Evolutionary conservation across 2,888 invertebrate species (phyloP).

Genomic region (Plagiodera versicolora): DNA sequence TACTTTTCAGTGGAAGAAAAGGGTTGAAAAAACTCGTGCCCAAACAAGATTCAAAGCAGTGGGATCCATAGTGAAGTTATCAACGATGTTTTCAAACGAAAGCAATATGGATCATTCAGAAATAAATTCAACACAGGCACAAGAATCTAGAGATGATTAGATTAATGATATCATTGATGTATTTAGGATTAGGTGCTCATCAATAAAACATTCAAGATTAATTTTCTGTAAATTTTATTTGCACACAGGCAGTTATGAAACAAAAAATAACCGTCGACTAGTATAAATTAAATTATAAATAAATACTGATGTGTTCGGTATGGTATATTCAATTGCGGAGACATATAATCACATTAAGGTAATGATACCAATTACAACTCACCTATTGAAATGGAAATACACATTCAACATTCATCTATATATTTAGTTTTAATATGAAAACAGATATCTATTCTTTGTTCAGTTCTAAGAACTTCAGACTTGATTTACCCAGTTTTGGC

Average conservation of each 20-base stretch:
- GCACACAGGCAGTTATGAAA: constrained; percentile 15
- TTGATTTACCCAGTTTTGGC: not conserved
- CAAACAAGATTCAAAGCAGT: constrained; percentile 70
- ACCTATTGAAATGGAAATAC: not conserved
- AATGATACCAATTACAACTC: constrained; percentile 13
- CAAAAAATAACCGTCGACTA: constrained; percentile 5
- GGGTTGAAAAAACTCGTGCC: constrained; percentile 66
- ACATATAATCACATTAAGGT: constrained; percentile 24
- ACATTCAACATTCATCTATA: not conserved
- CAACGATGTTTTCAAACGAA: constrained; percentile 49
- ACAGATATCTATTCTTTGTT: not conserved
- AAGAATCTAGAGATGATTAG: too few species aligned
- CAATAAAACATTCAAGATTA: constrained; percentile 7
- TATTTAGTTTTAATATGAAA: not conserved
- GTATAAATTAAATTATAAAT: constrained; percentile 15
- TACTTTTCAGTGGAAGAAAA: constrained; percentile 66
- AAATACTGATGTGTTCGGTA: constrained; percentile 21
- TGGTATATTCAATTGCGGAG: constrained; percentile 20
- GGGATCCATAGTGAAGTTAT: constrained; percentile 63
- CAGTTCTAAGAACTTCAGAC: not conserved
- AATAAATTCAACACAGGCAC: not conserved
- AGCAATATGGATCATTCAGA: constrained; percentile 15
- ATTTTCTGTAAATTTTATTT: constrained; percentile 16
- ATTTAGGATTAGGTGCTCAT: not conserved
- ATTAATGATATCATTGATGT: too few species aligned